phyloP scores from a whole-genome alignment of 1,140 invertebrate genomes.

The Kradibia gibbosae region DNA sequence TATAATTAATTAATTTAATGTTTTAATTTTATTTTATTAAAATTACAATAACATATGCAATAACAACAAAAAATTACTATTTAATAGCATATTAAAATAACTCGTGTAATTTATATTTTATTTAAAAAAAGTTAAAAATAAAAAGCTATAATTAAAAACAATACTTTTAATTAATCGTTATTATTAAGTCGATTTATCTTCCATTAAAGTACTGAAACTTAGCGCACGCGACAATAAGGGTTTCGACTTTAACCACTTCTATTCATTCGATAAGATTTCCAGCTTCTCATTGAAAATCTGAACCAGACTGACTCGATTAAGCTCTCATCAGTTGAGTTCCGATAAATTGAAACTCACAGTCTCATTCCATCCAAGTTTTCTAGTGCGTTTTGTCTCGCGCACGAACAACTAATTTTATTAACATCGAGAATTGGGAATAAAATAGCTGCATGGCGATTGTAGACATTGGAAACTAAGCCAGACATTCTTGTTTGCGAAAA shows the following conservation, averaged over 20 bases:
- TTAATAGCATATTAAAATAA: no score
- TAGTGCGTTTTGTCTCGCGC: background rate
- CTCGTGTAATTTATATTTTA: no score
- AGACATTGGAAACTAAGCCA: background rate
- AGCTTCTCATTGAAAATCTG: conserved; percentile 41
- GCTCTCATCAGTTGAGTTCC: conserved; percentile 43
- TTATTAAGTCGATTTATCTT: conserved; percentile 1
- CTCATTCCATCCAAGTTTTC: conserved; percentile 30
- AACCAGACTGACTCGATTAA: conserved; percentile 44
- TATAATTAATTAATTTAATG: no score
- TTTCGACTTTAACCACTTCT: background rate
- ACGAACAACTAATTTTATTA: conserved; percentile 39
- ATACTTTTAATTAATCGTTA: no score
- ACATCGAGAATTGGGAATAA: conserved; percentile 41
- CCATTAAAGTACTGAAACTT: background rate
- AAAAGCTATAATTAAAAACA: no score
- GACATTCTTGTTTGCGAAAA: conserved; percentile 28
- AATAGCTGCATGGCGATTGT: conserved; percentile 7
- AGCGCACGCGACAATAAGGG: background rate
- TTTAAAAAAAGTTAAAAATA: no score
- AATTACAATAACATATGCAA: no score
- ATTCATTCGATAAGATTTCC: background rate
- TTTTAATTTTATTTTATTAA: no score
- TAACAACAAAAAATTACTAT: no score
- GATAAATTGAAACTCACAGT: conserved; percentile 45